Conservation (phyloP, 2,113 vertebrate species). For the Barnardius zonarius region DNA sequence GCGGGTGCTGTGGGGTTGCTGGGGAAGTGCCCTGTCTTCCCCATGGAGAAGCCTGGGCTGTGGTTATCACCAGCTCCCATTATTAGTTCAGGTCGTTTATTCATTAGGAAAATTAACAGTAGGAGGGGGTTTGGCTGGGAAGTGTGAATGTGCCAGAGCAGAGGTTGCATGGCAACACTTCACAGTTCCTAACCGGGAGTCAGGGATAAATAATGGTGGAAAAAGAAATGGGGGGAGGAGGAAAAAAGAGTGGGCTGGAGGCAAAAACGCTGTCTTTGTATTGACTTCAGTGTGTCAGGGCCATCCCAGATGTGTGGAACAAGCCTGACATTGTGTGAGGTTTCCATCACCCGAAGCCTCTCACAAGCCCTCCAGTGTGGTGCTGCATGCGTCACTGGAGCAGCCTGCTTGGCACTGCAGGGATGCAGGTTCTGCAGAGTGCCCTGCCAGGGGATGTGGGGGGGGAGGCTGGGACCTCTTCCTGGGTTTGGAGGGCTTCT, state of each 20-base stretch:
- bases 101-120: background rate
- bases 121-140: background rate
- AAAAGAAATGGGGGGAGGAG: background rate
- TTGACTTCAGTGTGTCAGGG: conserved; percentile 18
- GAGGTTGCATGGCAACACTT: background rate
- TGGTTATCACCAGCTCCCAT: background rate
- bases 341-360: background rate
- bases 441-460: background rate
- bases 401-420: background rate
- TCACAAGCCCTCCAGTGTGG: background rate
- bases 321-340: conserved; percentile 9
- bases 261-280: background rate
- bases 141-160: background rate
- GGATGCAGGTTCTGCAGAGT: background rate
- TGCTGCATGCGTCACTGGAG: background rate
- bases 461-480: background rate
- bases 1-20: background rate
- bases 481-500: background rate
- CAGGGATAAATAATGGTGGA: conserved; percentile 14
- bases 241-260: background rate
- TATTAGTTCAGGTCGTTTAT: background rate
- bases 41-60: fast-evolving
- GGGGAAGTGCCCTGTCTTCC: background rate
- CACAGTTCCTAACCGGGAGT: background rate
- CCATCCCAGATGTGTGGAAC: conserved; percentile 21